Evolutionary conservation across 2,113 vertebrate species (phyloP), one percentile per base, ranked within the genome.

Genomic region (Philantomba maxwellii): DNA sequence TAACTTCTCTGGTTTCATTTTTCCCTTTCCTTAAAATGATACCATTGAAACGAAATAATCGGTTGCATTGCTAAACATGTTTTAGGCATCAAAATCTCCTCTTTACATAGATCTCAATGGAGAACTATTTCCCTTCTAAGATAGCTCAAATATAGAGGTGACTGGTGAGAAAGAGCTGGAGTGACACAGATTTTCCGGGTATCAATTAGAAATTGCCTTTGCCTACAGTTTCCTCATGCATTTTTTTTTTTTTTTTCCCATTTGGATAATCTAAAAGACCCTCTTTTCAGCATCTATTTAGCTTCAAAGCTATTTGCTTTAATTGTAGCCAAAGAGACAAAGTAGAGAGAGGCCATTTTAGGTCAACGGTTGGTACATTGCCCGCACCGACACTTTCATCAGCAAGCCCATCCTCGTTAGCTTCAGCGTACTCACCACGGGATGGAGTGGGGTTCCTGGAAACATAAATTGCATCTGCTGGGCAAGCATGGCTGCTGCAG

Each of bases 381-480:
- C 33, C 58, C 4, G 12, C 39, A 45, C 19, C 25, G 14, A 55
- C 95, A 17, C 9, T 85, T 90, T 73, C 91, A 91, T 87, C 97
- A 96, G 55, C 95, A 83, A 66, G 62, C 84, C 93, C 55, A 45
- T 83, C 93, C 49, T 66, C 89, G 39, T 66, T 30, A 95, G 95
- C 93, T 53, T 95, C 47, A 87, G 83, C 30, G 86, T n/a, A 99
- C 99, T 99, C 97, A 99, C 99, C 99, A 99, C 98, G 97, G 99
- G 99, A 98, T 99, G 99, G 98, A 99, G 99, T 33, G 99, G 99
- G 96, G 99, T 99, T 98, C 99, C 99, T 58, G 99, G 99, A 98
- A 99, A 99, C 99, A 99, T 99, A 97, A 99, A 99, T 97, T 99
- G 99, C 99, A 99, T 99, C 99, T 99, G 99, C 97, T 99, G 99